Percentiles rank a stretch among this genome's conserved stretches.
These are phyloP conservation scores for Ochropacha duplaris DNA, from an alignment of 2,888 invertebrate genomes.

Conservation along the genomic window DNA sequence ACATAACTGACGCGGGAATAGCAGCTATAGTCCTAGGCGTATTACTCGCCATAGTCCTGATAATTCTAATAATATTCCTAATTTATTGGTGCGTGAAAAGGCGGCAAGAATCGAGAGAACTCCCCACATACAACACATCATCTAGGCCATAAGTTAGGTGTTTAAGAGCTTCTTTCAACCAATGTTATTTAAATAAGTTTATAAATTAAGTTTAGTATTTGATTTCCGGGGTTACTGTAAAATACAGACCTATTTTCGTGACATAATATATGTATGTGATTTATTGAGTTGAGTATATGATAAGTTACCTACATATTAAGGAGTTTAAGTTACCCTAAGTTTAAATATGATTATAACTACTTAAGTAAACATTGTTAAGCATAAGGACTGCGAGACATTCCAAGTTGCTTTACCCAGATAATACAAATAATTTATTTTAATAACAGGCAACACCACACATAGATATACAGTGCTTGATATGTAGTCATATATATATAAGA, in stretches of 20 bases:
- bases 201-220: not conserved
- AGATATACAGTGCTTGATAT: too few relatives aligned
- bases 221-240: not conserved
- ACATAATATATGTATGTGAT: not conserved
- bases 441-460: too few relatives aligned
- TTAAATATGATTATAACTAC: slow-evolving; percentile 7
- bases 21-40: slow-evolving; percentile 88
- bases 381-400: slow-evolving; percentile 1
- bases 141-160: slow-evolving; percentile 53
- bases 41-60: slow-evolving; percentile 84
- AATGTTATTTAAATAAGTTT: not conserved
- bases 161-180: not conserved
- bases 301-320: slow-evolving; percentile 7
- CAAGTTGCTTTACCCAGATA: too few relatives aligned
- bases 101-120: slow-evolving; percentile 80
- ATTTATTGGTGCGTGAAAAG: slow-evolving; percentile 84
- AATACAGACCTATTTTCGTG: too few relatives aligned
- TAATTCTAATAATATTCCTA: slow-evolving; percentile 80
- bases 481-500: too few relatives aligned
- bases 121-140: slow-evolving; percentile 75
- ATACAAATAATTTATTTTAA: too few relatives aligned
- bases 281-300: slow-evolving; percentile 20
- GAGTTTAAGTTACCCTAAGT: slow-evolving; percentile 21
- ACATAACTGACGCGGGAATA: slow-evolving; percentile 79
- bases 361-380: not conserved